These are phyloP conservation scores for Hydropotes inermis DNA, from an alignment of 2,113 vertebrate species.

Conservation along the genomic window DNA sequence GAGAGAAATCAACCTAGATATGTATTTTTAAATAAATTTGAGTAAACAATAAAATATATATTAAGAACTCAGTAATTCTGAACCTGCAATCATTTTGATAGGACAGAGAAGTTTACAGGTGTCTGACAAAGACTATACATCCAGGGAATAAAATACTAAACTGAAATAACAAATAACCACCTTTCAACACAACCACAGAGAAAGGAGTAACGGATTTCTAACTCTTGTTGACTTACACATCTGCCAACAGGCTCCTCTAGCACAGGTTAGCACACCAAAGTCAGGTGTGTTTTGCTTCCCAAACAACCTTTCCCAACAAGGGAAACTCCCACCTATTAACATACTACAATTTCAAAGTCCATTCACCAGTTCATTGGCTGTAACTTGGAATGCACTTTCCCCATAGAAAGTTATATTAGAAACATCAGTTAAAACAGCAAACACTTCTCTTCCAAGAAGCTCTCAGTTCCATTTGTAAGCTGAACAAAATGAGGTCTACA, in stretches of 20 bases:
- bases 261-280: background rate
- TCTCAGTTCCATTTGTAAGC: background rate
- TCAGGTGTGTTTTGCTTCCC: background rate
- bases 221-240: background rate
- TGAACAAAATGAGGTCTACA: background rate
- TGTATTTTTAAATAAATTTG: background rate
- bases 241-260: background rate
- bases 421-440: background rate
- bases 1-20: background rate
- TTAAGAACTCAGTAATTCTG: background rate
- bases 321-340: background rate
- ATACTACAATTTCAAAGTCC: background rate
- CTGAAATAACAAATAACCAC: background rate
- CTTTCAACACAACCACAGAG: background rate
- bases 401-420: background rate
- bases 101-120: background rate
- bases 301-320: background rate
- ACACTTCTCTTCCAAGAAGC: background rate
- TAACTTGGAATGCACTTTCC: background rate
- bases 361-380: background rate
- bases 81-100: background rate
- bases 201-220: background rate
- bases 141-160: background rate
- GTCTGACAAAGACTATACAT: background rate
- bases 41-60: background rate